A percentile compares a stretch with the other conserved stretches of the same genome.
Conservation (phyloP, 1,140 invertebrate species). For the Papilio glaucus region DNA sequence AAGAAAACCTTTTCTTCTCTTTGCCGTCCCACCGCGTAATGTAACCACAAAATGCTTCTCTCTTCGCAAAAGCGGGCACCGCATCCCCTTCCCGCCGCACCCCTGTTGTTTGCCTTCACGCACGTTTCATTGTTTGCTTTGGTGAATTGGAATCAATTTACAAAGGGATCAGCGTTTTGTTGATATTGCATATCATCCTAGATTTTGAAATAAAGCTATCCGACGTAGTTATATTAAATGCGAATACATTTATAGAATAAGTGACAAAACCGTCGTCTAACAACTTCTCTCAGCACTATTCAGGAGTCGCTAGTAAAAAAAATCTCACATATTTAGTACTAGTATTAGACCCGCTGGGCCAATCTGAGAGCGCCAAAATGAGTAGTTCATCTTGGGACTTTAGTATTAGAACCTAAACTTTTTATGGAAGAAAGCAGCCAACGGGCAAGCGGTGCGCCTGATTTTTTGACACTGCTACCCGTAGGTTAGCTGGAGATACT, state of each 20-base stretch:
- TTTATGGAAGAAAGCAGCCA: too few relatives aligned
- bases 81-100: neutral
- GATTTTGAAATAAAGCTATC: conserved; percentile 5
- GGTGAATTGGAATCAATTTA: conserved; percentile 44
- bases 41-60: neutral
- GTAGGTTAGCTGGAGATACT: too few relatives aligned
- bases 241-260: neutral
- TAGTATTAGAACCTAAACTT: too few relatives aligned
- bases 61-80: neutral
- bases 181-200: conserved; percentile 23
- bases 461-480: too few relatives aligned
- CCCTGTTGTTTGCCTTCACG: conserved; percentile 23
- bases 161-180: conserved; percentile 36
- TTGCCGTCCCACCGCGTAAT: neutral
- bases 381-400: too few relatives aligned
- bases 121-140: conserved; percentile 23
- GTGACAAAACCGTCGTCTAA: neutral
- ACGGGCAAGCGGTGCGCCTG: too few relatives aligned
- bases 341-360: too few relatives aligned
- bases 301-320: too few relatives aligned
- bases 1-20: neutral
- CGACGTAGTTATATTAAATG: neutral
- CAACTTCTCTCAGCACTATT: too few relatives aligned
- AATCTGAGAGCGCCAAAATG: too few relatives aligned
- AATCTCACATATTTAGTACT: too few relatives aligned